Conservation (phyloP, 1,140 invertebrate genomes). For the Cryptotermes secundus region DNA sequence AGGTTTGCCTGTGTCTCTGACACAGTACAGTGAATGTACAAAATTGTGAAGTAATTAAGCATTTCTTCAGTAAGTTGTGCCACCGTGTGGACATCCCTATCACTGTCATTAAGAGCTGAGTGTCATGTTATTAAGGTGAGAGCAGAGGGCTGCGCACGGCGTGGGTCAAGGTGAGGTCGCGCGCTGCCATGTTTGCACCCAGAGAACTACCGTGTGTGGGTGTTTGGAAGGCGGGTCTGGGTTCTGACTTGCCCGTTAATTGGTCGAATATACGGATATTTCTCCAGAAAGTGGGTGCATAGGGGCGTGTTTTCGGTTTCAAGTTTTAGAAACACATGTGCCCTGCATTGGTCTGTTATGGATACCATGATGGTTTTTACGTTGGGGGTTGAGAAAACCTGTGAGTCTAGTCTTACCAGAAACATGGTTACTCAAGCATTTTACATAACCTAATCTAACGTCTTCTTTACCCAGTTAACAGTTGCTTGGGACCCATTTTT, state of each 20-base stretch:
- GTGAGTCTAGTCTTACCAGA: too few relatives aligned
- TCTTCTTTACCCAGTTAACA: too few relatives aligned
- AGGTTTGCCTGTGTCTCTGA: too few relatives aligned
- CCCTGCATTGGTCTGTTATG: background rate
- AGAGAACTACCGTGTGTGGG: background rate
- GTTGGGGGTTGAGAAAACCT: too few relatives aligned
- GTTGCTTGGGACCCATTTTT: too few relatives aligned
- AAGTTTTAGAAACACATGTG: background rate
- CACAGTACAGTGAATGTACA: too few relatives aligned
- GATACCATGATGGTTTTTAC: background rate
- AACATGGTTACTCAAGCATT: too few relatives aligned
- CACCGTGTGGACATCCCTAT: too few relatives aligned
- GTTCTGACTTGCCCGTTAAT: background rate
- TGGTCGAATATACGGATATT: background rate
- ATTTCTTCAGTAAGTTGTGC: too few relatives aligned
- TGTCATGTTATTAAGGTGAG: background rate
- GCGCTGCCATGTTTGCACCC: background rate
- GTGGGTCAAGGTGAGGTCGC: slow-evolving; percentile 1
- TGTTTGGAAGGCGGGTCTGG: background rate
- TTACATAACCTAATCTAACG: too few relatives aligned
- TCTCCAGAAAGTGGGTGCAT: background rate
- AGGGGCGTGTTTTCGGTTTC: background rate
- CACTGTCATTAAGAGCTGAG: background rate
- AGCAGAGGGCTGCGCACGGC: too few relatives aligned
- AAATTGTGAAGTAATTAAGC: too few relatives aligned